These are phyloP conservation scores for Zootoca vivipara DNA, from an alignment of 2,113 vertebrate species.

Conservation along the genomic window DNA sequence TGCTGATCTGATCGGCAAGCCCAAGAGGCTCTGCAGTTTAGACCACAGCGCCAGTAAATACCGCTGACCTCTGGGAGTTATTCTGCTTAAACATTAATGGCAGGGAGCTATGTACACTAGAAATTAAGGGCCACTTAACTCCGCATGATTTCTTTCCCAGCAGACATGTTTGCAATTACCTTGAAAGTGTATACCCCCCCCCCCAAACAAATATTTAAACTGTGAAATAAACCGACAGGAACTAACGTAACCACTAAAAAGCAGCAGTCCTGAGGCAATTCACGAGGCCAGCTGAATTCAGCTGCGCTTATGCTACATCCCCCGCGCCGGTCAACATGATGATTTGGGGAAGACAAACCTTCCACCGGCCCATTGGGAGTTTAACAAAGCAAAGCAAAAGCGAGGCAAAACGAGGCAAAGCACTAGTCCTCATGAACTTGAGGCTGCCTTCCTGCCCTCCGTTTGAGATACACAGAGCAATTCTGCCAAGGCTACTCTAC, in stretches of 20 bases:
- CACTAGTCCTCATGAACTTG: too few species aligned
- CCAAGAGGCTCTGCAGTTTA: too few species aligned
- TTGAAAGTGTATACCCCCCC: not conserved
- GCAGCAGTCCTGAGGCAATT: not conserved
- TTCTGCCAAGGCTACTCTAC: too few species aligned
- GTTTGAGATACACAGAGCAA: not conserved
- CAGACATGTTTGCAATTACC: not conserved
- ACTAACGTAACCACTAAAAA: not conserved
- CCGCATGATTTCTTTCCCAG: not conserved
- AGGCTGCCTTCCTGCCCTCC: not conserved
- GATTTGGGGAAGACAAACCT: not conserved
- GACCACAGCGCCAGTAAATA: too few species aligned
- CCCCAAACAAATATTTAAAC: not conserved
- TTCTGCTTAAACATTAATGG: not conserved
- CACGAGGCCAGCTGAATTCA: not conserved
- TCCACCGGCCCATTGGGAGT: too few species aligned
- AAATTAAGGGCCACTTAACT: not conserved
- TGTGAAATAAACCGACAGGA: not conserved
- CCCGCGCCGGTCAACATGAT: too few species aligned
- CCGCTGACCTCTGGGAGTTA: not conserved
- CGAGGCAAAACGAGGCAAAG: too few species aligned
- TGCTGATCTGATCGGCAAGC: too few species aligned
- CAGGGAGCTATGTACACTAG: not conserved
- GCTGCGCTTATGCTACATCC: too few species aligned
- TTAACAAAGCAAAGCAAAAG: not conserved